phyloP scores from a whole-genome alignment of 2,113 vertebrate genomes.

The Bufo gargarizans region DNA sequence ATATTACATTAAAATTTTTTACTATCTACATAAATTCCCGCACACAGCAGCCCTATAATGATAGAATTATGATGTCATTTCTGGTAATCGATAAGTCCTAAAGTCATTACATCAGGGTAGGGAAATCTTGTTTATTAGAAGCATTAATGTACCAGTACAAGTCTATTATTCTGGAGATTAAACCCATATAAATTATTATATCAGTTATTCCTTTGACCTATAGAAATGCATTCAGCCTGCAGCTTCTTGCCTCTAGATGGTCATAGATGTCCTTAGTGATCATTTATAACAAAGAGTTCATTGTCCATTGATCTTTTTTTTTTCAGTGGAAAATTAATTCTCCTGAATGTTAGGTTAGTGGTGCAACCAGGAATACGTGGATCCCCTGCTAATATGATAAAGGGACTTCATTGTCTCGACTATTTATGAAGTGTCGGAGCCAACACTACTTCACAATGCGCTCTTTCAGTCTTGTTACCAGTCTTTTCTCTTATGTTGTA shows the following conservation, averaged over 20 bases:
- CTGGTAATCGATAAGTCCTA: not conserved
- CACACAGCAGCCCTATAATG: not conserved
- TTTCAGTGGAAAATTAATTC: not conserved
- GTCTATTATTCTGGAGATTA: slow-evolving; percentile 7
- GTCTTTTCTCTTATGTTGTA: not conserved
- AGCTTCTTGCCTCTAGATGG: not conserved
- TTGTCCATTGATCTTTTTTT: not conserved
- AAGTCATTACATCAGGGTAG: not conserved
- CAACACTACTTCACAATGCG: not conserved
- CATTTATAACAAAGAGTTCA: not conserved
- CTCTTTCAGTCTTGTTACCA: not conserved
- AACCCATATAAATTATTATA: not conserved
- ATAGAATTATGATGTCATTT: not conserved
- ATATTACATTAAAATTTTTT: not conserved
- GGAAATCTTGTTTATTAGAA: not conserved
- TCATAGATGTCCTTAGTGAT: not conserved
- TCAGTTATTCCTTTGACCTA: slow-evolving; percentile 1
- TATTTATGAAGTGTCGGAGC: not conserved
- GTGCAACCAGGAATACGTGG: not conserved
- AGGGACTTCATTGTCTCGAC: not conserved
- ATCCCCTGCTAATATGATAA: not conserved
- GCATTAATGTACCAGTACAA: not conserved
- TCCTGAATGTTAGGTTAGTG: not conserved
- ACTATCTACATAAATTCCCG: not conserved
- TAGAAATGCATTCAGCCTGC: not conserved